Evolutionary conservation across 1,140 invertebrate genomes (phyloP).

Genomic region (Drosophila mauritiana): DNA sequence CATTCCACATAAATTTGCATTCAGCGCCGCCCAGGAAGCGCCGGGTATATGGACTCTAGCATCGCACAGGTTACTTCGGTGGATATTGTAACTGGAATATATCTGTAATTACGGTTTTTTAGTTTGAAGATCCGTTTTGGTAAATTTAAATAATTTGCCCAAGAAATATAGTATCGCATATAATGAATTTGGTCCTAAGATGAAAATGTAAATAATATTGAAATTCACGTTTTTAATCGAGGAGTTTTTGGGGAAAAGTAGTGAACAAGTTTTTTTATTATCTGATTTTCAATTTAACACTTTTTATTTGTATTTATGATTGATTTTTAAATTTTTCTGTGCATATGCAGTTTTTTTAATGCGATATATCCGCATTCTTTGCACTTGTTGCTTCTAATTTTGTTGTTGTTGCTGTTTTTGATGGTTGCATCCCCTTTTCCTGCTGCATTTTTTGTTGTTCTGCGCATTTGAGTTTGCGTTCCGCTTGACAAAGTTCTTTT

Average conservation of each 20-base stretch:
- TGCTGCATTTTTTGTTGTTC: constrained; percentile 25
- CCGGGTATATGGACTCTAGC: constrained; percentile 1
- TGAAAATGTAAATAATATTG: too few species aligned
- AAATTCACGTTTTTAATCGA: too few species aligned
- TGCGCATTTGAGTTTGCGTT: constrained; percentile 61
- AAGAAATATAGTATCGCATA: too few species aligned
- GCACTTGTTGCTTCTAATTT: constrained; percentile 31
- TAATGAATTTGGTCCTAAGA: too few species aligned
- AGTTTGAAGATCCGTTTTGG: too few species aligned
- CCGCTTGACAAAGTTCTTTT: constrained; percentile 69
- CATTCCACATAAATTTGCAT: constrained; percentile 38
- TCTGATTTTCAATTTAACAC: too few species aligned
- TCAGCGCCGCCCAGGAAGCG: constrained; percentile 15
- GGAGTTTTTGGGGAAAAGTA: too few species aligned
- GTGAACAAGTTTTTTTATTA: too few species aligned
- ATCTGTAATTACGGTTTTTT: background rate
- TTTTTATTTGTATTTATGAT: background rate
- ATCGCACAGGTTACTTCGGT: background rate
- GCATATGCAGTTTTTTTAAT: background rate
- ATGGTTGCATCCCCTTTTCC: constrained; percentile 44
- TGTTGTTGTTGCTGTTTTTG: constrained; percentile 4
- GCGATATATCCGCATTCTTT: background rate
- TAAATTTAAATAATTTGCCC: too few species aligned
- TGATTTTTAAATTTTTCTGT: background rate
- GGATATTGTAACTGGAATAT: too few species aligned